Conservation (phyloP, 1,140 invertebrate species). For the Leptinotarsa defecta region DNA sequence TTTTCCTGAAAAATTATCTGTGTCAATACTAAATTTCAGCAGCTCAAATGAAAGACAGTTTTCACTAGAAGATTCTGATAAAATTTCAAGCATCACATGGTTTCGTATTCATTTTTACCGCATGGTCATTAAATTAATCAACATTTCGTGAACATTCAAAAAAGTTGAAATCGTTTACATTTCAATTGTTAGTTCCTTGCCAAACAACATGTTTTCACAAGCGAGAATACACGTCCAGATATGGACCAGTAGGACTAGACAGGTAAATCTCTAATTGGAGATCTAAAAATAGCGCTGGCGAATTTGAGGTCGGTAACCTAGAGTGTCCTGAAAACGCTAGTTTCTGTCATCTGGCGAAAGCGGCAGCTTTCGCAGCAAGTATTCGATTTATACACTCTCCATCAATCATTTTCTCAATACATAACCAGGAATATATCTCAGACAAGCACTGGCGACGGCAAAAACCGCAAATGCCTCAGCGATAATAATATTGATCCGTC, state of each 20-base stretch:
- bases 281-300: conserved; percentile 16
- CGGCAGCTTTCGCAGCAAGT: not conserved
- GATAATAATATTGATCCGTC: not conserved
- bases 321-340: conserved; percentile 10
- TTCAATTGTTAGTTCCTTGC: no score
- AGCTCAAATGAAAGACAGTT: no score
- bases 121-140: no score
- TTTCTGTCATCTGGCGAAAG: not conserved
- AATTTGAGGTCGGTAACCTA: conserved; percentile 18
- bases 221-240: not conserved
- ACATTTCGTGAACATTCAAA: no score
- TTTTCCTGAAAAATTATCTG: no score
- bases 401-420: not conserved
- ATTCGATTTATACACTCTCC: not conserved
- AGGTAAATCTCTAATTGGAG: not conserved
- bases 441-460: not conserved
- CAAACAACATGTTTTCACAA: no score
- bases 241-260: not conserved
- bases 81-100: no score
- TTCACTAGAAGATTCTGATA: no score
- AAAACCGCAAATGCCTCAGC: not conserved
- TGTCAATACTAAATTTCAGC: no score
- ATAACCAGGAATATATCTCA: not conserved
- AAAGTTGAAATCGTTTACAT: no score
- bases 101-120: no score